Base-by-base conservation (phyloP, 30 jellyfish, hydroid and myxozoan species). In the Aurelia aurita complex sp. Pacific region DNA sequence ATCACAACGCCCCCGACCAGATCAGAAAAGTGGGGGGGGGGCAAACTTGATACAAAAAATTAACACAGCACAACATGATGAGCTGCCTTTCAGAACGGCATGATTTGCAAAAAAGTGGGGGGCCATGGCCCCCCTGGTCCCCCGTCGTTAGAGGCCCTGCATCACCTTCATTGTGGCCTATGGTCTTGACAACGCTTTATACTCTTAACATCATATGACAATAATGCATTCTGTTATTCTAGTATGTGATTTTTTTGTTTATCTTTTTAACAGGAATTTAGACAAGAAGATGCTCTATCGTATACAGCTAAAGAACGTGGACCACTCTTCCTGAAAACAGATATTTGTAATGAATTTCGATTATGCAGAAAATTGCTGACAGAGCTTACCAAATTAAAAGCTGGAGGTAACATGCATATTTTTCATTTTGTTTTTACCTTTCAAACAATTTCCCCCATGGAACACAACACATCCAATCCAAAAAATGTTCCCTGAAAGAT, bases 291-390 rank as follows among this genome's bases (percentile, higher is more conserved):
- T 18, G 50, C 87, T 5, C 67, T 81, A 9, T 12, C 89, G 2
- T 92, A 93, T 96, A 86, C 80, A 12, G 40, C 91, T 23, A 50
- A 63, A 2, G 67, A 80, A 73, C 95, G 98, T 1, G 90, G 84
- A 2, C 67, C 92, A 17, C 73, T 80, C 15, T 92, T 92, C 79
- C 76, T 92, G 70, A 92, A 86, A 63, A 88, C 98, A 8, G 85
- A 83, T 18, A 92, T 92, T n/a, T 86, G 89, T 69, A 92, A 87
- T 73, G 98, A 92, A 72, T 92, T 86, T 73, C 75, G 95, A 11
- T 62, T 92, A 11, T 87, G 95, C 82, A 87, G 63, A 55, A 18
- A 43, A 7, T 23, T 75, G 32, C 11, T 66, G 65, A n/a, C 42
- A 18, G 62, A 77, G 64, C 34, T 76, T 23, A 23, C 17, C 29